phyloP scores from a whole-genome alignment of 2,113 vertebrate genomes.

The Cettia cetti region DNA sequence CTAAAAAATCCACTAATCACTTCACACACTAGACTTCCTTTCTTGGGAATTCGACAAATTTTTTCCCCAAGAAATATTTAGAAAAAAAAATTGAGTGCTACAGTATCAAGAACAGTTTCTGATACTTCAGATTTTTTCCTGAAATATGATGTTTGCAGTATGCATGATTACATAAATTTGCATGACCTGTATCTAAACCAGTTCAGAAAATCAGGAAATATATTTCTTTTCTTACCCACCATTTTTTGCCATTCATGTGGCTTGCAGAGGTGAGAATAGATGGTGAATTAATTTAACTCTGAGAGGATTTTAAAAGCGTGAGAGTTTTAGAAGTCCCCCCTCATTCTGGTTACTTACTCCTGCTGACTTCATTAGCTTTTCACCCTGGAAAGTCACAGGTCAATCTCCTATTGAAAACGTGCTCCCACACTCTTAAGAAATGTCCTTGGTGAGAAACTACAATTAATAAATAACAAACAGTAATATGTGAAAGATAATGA shows the following conservation, averaged over 20 bases:
- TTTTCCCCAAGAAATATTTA: neutral
- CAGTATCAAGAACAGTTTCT: neutral
- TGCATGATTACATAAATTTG: neutral
- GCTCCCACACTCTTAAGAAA: neutral
- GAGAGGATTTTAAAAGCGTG: neutral
- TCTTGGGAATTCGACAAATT: neutral
- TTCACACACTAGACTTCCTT: neutral
- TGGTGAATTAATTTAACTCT: constrained; percentile 15
- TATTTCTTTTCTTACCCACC: neutral
- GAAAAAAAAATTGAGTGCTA: neutral
- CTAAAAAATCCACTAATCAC: neutral
- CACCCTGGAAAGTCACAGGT: neutral
- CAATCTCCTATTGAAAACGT: neutral
- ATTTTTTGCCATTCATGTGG: neutral
- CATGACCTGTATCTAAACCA: neutral
- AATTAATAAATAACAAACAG: constrained; percentile 55
- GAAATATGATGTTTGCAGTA: neutral
- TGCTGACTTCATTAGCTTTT: constrained; percentile 26
- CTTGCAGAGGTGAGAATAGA: neutral
- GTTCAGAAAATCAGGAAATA: neutral
- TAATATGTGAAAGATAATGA: neutral
- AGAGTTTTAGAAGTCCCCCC: neutral
- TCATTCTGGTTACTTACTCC: neutral
- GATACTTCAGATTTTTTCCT: neutral
- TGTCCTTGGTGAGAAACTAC: neutral